Conservation (phyloP, 2,888 invertebrate genomes). For the Brachyptera putata region DNA sequence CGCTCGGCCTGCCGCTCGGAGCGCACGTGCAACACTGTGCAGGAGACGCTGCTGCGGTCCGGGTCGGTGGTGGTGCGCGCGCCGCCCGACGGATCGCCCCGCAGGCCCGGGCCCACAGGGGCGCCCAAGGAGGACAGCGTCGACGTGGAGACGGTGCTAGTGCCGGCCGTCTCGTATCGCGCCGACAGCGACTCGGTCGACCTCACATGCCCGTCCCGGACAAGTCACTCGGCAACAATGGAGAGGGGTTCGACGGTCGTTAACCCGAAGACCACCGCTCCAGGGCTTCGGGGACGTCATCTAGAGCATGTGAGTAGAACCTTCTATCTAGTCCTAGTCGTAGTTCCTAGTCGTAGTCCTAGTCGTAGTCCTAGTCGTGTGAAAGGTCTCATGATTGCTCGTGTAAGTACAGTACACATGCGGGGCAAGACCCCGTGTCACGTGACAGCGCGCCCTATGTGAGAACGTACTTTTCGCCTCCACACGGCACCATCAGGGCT, state of each 20-base stretch:
- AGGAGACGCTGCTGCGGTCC: conserved; percentile 55
- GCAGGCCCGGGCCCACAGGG: conserved; percentile 36
- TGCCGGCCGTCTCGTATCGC: conserved; percentile 40
- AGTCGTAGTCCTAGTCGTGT: too few species aligned
- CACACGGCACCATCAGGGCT: too few species aligned
- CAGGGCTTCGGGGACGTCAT: not conserved
- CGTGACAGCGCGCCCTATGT: too few species aligned
- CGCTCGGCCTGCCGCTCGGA: conserved; percentile 53
- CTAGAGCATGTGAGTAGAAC: not conserved
- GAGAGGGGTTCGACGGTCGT: not conserved
- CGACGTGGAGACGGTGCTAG: conserved; percentile 54
- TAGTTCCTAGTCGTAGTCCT: too few species aligned
- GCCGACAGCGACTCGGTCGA: conserved; percentile 29
- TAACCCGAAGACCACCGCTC: conserved; percentile 3
- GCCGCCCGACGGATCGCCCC: conserved; percentile 47
- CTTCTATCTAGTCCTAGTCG: too few species aligned
- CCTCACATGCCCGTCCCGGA: conserved; percentile 26
- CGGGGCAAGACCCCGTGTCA: too few species aligned
- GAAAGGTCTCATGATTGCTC: too few species aligned
- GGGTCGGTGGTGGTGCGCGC: too few species aligned
- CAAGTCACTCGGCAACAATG: not conserved
- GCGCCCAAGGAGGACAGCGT: conserved; percentile 51
- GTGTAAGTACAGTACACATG: too few species aligned
- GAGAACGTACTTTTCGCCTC: too few species aligned
- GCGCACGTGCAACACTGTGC: conserved; percentile 69